Evolutionary conservation across 2,113 vertebrate genomes (phyloP), one percentile per base, ranked within the genome.

Genomic region (Tragelaphus strepsiceros): DNA sequence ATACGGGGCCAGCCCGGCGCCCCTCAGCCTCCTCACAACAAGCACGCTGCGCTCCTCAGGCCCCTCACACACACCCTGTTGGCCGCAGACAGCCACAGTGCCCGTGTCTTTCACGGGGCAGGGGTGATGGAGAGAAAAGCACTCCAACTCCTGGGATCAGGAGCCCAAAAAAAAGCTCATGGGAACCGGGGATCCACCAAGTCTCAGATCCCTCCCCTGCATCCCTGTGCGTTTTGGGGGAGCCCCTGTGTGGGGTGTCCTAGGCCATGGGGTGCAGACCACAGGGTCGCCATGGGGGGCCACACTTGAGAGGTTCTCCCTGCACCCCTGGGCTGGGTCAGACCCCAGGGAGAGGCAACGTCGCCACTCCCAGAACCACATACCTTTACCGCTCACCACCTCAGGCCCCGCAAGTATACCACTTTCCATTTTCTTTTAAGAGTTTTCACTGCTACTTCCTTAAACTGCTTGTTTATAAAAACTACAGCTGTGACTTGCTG

Each of bases 1-100:
- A 98, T 3, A 96, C 61, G 93, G 95, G 82, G 92, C 94, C 94
- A 97, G 97, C 97, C 90, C 4, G 0, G 96, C 89, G 15, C 11
- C 80, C 59, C 96, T 98, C 96, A 90, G 59, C 81, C 90, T 81
- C 96, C 92, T 91, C 84, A 26, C 67, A 43, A 71, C 74, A 43
- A 58, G 88, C 88, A 96, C 43, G 26, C 84, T 88, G 58, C 15
- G 74, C 46, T 64, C 67, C 21, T 51, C 78, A 24, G 94, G 94
- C 91, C 92, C 32, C 3, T 67, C n/a, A 87, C 88, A 59, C 58
- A 46, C 13, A 14, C 32, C 81, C 81, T 96, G 90, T 43, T 77
- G 19, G 14, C 56, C 17, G 32, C 80, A 35, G 78, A 21, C 86
- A 58, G 32, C 89, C 39, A 49, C 51, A 17, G 7, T 24, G 30